Percentiles rank a stretch among this genome's conserved stretches.
phyloP scores from a whole-genome alignment of 2,888 invertebrate species.

The Drosophila colorata region DNA sequence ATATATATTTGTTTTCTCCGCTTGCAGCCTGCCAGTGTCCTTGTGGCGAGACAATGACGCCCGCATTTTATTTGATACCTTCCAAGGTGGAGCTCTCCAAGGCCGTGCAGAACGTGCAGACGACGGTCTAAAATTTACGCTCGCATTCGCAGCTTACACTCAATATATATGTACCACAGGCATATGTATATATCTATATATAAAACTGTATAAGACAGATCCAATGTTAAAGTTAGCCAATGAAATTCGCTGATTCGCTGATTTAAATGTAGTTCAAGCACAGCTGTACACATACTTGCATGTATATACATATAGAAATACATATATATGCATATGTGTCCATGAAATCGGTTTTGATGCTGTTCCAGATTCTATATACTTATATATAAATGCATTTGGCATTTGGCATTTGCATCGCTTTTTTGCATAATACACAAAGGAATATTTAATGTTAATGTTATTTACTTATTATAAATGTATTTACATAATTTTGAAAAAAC shows the following conservation, averaged over 20 bases:
- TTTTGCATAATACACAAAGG: slow-evolving; percentile 35
- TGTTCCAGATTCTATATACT: slow-evolving; percentile 46
- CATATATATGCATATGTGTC: slow-evolving; percentile 4
- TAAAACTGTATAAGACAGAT: slow-evolving; percentile 25
- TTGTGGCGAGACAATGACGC: slow-evolving; percentile 95
- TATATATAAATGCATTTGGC: slow-evolving; percentile 48
- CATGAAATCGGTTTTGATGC: slow-evolving; percentile 45
- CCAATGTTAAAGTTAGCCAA: slow-evolving; percentile 55
- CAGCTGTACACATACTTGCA: slow-evolving; percentile 4
- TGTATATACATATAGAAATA: background rate
- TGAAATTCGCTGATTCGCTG: slow-evolving; percentile 50
- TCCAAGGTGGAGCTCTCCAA: slow-evolving; percentile 96
- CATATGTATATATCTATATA: slow-evolving; percentile 1
- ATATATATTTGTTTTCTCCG: background rate
- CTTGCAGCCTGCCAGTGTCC: slow-evolving; percentile 93
- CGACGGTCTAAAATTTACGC: slow-evolving; percentile 87
- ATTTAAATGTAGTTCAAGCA: slow-evolving; percentile 25
- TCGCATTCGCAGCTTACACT: slow-evolving; percentile 7
- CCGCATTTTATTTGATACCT: slow-evolving; percentile 95
- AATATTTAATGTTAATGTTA: slow-evolving; percentile 25
- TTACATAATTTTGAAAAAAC: slow-evolving; percentile 46
- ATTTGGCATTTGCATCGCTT: slow-evolving; percentile 70
- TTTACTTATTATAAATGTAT: slow-evolving; percentile 38
- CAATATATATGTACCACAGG: slow-evolving; percentile 1
- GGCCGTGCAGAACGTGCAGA: slow-evolving; percentile 94